These are phyloP conservation scores for Scaptomyza reducta DNA, from an alignment of 2,888 invertebrate genomes.

Conservation along the genomic window DNA sequence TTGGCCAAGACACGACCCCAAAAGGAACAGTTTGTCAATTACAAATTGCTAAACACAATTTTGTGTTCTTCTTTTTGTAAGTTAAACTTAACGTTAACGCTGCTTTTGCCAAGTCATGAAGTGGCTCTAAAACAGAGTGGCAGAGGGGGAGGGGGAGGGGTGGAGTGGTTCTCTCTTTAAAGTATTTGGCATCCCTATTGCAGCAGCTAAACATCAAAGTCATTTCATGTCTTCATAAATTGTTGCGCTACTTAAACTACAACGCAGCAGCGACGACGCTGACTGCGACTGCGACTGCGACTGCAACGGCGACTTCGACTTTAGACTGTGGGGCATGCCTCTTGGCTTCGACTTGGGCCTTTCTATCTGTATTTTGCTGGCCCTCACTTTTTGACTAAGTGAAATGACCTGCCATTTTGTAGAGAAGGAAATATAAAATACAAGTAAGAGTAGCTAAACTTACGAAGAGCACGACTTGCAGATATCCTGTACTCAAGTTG, in stretches of 20 bases:
- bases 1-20: slow-evolving; percentile 33
- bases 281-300: background rate
- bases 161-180: slow-evolving; percentile 1
- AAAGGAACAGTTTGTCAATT: slow-evolving; percentile 61
- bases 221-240: slow-evolving; percentile 77
- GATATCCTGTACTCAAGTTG: background rate
- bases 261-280: slow-evolving; percentile 25
- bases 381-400: slow-evolving; percentile 65
- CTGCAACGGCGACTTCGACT: slow-evolving; percentile 6
- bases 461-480: background rate
- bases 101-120: slow-evolving; percentile 61
- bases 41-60: slow-evolving; percentile 64
- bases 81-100: slow-evolving; percentile 35
- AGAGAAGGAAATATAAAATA: slow-evolving; percentile 27
- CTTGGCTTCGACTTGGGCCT: slow-evolving; percentile 41
- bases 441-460: background rate
- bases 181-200: slow-evolving; percentile 24
- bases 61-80: slow-evolving; percentile 9
- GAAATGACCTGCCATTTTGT: slow-evolving; percentile 78
- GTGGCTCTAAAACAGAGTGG: slow-evolving; percentile 13
- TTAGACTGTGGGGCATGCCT: slow-evolving; percentile 37
- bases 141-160: background rate
- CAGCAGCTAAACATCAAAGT: slow-evolving; percentile 73
- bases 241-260: slow-evolving; percentile 62
- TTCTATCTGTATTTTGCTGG: slow-evolving; percentile 38